Evolutionary conservation across 2,888 invertebrate genomes (phyloP), one percentile per base, ranked within the genome.

Genomic region (Callyntrura guangdongensis): DNA sequence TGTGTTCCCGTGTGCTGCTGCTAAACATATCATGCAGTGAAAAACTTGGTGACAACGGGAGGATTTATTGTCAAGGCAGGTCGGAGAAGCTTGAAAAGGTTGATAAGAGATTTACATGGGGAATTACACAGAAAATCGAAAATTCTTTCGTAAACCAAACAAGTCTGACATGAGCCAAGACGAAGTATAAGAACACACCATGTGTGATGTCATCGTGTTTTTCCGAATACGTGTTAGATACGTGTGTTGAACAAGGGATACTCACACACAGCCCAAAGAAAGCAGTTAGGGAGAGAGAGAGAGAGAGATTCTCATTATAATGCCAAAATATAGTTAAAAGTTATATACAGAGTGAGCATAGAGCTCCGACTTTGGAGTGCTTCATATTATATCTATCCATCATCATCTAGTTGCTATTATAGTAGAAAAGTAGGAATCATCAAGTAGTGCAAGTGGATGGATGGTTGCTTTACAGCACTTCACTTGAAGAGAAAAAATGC

Each of bases 1-100:
- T 77, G 72, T 72, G 72, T 22, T 25, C 14, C 25, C 22, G 22
- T 25, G 74, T 56, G n/a, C 14, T 5, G n/a, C 14, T 5, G 8
- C 27, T 20, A 22, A 59, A 36, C 59, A 59, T 17, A 67, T 61
- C 49, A 67, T 25, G 22, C 4, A 22, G 12, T 25, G 64, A 82
- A 72, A 83, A 27, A 45, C 90, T 79, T 85, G 90, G 90, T 92
- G 92, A 92, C 90, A 92, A 87, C 87, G 27, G 25, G n/a, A 92
- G 85, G 92, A 92, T 92, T 92, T 92, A 92, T 90, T 92, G 90
- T 72, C 74, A 74, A 67, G n/a, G 59, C 61, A 79, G 90, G 81
- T 72, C 81, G 90, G 79, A 79, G 81, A 61, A 86, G 53, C 47
- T 61, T 86, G 74, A 49, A 59, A 56, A 77, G 79, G 61, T 86